Evolutionary conservation across 2,113 vertebrate genomes (phyloP).

Genomic region (Phyllostomus discolor): DNA sequence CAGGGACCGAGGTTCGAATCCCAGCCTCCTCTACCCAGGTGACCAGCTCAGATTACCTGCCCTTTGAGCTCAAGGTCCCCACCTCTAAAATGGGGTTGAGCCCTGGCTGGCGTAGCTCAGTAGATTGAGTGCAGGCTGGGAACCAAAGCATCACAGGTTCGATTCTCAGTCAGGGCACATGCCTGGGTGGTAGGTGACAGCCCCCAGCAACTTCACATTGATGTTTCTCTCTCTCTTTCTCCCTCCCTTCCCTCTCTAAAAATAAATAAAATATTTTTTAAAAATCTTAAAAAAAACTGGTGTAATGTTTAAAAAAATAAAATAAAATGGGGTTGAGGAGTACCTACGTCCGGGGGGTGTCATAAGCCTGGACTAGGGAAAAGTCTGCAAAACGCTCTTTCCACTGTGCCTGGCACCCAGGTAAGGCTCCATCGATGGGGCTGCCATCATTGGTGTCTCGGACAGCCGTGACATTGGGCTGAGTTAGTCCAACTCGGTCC

Average conservation of each 20-base stretch:
- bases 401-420: fast-evolving
- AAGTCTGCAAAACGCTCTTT: background rate
- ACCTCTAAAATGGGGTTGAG: background rate
- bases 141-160: too few species aligned
- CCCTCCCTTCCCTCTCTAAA: too few species aligned
- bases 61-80: background rate
- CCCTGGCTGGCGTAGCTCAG: too few species aligned
- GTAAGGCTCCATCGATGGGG: background rate
- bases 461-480: background rate
- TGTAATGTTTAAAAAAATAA: background rate
- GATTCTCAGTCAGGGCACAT: too few species aligned
- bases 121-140: too few species aligned
- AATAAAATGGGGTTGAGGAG: background rate
- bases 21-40: background rate
- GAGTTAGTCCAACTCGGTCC: background rate
- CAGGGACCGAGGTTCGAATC: background rate
- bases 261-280: too few species aligned
- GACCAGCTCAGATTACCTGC: background rate
- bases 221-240: too few species aligned
- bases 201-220: too few species aligned
- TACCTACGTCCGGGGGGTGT: background rate
- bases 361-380: background rate
- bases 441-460: background rate
- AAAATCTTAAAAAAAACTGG: too few species aligned
- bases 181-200: too few species aligned